Base-by-base conservation (phyloP, 2,113 vertebrate genomes). In the Oryzias celebensis region DNA sequence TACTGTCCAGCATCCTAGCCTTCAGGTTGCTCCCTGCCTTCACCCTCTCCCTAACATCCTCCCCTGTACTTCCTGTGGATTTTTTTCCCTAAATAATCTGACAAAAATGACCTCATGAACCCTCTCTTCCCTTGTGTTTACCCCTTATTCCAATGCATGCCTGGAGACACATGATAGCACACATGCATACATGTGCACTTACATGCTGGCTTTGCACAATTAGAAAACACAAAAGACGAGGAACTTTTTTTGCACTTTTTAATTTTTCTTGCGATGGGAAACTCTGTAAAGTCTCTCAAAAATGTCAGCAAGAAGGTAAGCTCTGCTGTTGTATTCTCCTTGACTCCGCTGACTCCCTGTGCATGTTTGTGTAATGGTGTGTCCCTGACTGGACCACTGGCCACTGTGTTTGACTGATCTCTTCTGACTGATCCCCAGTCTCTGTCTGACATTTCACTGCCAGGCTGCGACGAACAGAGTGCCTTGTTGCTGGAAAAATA, bases 271-370 rank as follows among this genome's bases (percentile, higher is more conserved):
- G 93, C 89, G 88, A 99, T 99, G 97, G 97, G 97, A 83, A 99
- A 99, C 94, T 98, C 95, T 91, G 94, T 99, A 90, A 98, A 98
- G 92, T 96, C 95, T 80, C 93, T 98, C 84, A 96, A 93, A 93
- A 93, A 90, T 85, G 93, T 97, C 92, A 96, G 93, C 62, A 96
- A 94, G 91, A 98, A 99, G 97, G 97, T 99, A 98, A 88, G 96
- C 91, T 83, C 63, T 0, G 71, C 58, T 52, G 43, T 49, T 60
- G 55, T 58, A 44, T 41, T 68, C 61, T 59, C 55, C 67, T 52
- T 66, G 52, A 73, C 68, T 58, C 57, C 63, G 47, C 26, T 50
- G 65, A 58, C 31, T 71, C 58, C 31, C 62, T 51, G 16, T 83
- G 84, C 82, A 88, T 85, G 88, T 68, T 62, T 68, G 67, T 83